A percentile compares a stretch with the other conserved stretches of the same genome.
These are phyloP conservation scores for Troides aeacus DNA, from an alignment of 2,888 invertebrate species.

Conservation along the genomic window DNA sequence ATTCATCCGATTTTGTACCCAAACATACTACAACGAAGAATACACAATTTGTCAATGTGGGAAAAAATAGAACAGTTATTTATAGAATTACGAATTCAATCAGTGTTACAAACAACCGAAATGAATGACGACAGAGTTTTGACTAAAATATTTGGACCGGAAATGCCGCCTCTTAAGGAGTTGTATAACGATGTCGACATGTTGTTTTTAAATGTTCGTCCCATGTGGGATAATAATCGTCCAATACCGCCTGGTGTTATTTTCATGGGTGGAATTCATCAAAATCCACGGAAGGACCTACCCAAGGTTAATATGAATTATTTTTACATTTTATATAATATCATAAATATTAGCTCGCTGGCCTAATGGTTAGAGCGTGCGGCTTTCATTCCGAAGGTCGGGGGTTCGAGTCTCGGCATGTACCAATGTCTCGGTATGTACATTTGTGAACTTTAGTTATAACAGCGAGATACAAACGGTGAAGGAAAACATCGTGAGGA, in stretches of 20 bases:
- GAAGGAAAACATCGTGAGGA: no score
- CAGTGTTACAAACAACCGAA: background rate
- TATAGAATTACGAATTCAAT: conserved; percentile 20
- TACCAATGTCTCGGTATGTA: no score
- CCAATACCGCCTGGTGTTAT: conserved; percentile 58
- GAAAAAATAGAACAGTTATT: conserved; percentile 42
- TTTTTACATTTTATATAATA: no score
- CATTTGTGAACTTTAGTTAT: no score
- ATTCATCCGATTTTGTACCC: conserved; percentile 45
- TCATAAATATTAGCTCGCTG: no score
- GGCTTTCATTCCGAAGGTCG: no score
- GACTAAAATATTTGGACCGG: conserved; percentile 26
- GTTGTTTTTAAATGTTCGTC: conserved; percentile 60
- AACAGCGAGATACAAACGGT: no score
- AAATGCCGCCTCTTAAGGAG: conserved; percentile 36
- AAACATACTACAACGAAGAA: conserved; percentile 30
- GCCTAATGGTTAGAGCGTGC: no score
- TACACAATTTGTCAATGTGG: conserved; percentile 40
- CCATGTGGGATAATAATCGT: conserved; percentile 48
- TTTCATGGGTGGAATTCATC: conserved; percentile 59
- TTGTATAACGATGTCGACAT: conserved; percentile 47
- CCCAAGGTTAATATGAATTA: conserved; percentile 44
- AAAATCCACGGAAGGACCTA: conserved; percentile 47
- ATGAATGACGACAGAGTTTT: conserved; percentile 21
- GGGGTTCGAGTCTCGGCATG: no score